Percentiles rank a stretch among this genome's conserved stretches.
These are phyloP conservation scores for Cavia aperea DNA, from an alignment of 2,113 vertebrate genomes.

Conservation along the genomic window DNA sequence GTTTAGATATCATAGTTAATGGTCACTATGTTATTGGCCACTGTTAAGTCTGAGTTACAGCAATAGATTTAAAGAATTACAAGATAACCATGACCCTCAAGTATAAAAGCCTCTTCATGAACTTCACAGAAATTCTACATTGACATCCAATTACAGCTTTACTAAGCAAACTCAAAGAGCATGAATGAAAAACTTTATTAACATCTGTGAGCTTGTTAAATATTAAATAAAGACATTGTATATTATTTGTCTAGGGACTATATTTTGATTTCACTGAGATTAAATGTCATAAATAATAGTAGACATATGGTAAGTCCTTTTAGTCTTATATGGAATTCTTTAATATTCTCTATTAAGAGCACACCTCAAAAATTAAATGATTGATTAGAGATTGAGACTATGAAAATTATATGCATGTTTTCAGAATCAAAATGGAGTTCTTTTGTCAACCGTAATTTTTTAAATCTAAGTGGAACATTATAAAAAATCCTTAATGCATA, in stretches of 20 bases:
- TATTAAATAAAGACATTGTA: neutral
- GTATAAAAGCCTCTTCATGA: neutral
- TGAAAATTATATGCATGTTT: neutral
- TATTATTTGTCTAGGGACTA: neutral
- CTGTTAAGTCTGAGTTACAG: neutral
- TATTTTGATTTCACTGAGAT: neutral
- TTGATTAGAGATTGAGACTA: neutral
- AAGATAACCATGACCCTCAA: neutral
- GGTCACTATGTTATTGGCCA: neutral
- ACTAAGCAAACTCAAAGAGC: neutral
- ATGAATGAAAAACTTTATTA: neutral
- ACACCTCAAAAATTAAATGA: neutral
- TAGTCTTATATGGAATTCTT: neutral
- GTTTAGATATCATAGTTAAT: neutral
- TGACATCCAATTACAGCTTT: neutral
- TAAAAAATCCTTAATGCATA: neutral
- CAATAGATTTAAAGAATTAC: neutral
- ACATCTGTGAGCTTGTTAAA: neutral
- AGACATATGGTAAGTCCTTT: neutral
- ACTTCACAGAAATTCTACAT: neutral
- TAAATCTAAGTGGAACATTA: neutral
- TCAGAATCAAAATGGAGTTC: neutral
- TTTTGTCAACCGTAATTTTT: neutral
- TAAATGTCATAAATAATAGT: neutral
- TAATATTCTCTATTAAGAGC: neutral